Evolutionary conservation across 2,888 invertebrate species (phyloP).

Genomic region (Oligia latruncula): DNA sequence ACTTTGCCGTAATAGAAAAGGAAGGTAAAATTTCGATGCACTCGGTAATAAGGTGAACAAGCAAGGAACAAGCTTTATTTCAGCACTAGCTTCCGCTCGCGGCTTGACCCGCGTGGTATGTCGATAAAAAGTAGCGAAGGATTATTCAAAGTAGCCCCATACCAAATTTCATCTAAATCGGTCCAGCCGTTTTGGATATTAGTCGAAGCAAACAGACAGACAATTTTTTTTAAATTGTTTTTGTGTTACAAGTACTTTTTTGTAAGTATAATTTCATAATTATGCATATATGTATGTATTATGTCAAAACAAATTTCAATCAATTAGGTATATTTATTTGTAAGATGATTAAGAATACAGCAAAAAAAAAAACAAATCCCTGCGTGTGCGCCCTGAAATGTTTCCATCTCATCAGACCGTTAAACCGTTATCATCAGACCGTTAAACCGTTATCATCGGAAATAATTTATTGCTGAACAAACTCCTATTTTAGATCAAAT

Average conservation of each 20-base stretch:
- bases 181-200: neutral
- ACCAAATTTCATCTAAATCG: neutral
- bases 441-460: neutral
- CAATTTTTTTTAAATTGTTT: no score
- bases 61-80: neutral
- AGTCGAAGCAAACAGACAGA: neutral
- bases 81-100: neutral
- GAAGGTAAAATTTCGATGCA: neutral
- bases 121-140: neutral
- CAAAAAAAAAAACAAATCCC: no score
- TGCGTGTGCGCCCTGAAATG: no score
- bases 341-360: no score
- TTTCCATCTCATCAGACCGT: neutral
- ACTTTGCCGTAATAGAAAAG: neutral
- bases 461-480: neutral
- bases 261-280: no score
- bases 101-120: neutral
- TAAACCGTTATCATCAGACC: neutral
- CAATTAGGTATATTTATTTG: no score
- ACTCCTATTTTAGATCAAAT: neutral
- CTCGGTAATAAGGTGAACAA: neutral
- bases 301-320: no score
- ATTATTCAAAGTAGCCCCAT: neutral
- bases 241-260: no score
- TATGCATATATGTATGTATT: no score